Percentiles rank a stretch among this genome's conserved stretches.
phyloP scores from a whole-genome alignment of 2,888 invertebrate species.

The Hetaerina titia region DNA sequence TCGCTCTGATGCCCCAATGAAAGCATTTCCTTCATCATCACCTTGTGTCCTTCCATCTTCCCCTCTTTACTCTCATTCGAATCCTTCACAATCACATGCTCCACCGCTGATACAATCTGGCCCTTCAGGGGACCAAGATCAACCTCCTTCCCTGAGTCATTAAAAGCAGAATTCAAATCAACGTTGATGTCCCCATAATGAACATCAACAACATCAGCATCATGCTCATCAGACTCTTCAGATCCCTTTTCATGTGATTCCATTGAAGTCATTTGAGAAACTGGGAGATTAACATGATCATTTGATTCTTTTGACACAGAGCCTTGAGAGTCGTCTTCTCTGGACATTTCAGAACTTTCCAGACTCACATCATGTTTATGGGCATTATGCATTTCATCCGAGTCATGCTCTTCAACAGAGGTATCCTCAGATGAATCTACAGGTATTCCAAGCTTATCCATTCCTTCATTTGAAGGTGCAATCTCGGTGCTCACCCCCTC shows the following conservation, averaged over 20 bases:
- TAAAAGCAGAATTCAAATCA: background rate
- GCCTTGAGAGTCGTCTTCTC: background rate
- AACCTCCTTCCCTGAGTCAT: background rate
- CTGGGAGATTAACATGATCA: background rate
- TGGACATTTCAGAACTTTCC: background rate
- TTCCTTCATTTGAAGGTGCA: background rate
- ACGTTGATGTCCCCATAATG: background rate
- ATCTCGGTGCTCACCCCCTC: background rate
- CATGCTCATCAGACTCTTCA: background rate
- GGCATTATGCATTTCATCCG: background rate
- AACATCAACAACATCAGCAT: background rate
- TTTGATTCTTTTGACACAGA: background rate
- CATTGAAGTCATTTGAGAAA: background rate
- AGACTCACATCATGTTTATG: background rate
- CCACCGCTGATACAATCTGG: constrained; percentile 4
- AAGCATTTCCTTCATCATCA: background rate
- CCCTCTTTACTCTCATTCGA: background rate
- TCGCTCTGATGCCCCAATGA: background rate
- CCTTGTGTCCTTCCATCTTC: background rate
- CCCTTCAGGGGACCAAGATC: background rate
- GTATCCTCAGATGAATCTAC: background rate
- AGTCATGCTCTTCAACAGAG: background rate
- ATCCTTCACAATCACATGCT: constrained; percentile 28
- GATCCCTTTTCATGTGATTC: background rate
- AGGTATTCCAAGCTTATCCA: background rate